Conservation (phyloP, 2,113 vertebrate genomes). For the Chloropsis cyanopogon region DNA sequence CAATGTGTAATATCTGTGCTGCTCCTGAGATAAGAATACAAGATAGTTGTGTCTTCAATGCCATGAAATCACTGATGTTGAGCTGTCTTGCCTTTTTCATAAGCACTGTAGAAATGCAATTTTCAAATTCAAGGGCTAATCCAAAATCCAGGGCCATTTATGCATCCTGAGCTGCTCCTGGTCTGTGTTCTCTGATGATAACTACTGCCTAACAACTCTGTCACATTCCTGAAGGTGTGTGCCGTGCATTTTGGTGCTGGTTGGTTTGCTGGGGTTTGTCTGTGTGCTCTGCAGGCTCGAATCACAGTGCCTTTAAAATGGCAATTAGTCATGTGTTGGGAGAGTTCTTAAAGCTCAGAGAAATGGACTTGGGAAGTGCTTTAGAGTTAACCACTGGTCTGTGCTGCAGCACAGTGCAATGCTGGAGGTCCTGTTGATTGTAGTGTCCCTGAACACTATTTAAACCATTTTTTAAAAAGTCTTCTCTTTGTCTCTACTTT, state of each 20-base stretch:
- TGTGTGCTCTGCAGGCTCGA: neutral
- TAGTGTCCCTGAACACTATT: neutral
- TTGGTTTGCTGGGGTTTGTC: neutral
- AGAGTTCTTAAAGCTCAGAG: neutral
- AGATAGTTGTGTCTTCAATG: neutral
- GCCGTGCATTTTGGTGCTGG: neutral
- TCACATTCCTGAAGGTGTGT: neutral
- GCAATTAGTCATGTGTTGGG: neutral
- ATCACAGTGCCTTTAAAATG: neutral
- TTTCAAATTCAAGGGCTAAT: neutral
- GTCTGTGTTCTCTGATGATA: neutral
- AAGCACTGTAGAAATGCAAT: neutral
- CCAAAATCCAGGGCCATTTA: neutral
- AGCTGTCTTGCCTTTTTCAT: neutral
- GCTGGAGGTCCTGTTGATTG: neutral
- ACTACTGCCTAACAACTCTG: neutral
- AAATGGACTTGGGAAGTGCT: accelerated
- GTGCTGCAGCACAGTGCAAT: neutral
- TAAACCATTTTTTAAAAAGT: neutral
- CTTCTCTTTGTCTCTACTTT: neutral
- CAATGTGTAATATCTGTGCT: neutral
- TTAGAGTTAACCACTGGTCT: neutral
- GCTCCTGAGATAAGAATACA: neutral
- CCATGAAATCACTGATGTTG: neutral
- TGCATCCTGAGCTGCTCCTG: neutral